phyloP scores from a whole-genome alignment of 37 sponge, comb jelly and placozoan genomes.

The Cliona cf. orientalis region DNA sequence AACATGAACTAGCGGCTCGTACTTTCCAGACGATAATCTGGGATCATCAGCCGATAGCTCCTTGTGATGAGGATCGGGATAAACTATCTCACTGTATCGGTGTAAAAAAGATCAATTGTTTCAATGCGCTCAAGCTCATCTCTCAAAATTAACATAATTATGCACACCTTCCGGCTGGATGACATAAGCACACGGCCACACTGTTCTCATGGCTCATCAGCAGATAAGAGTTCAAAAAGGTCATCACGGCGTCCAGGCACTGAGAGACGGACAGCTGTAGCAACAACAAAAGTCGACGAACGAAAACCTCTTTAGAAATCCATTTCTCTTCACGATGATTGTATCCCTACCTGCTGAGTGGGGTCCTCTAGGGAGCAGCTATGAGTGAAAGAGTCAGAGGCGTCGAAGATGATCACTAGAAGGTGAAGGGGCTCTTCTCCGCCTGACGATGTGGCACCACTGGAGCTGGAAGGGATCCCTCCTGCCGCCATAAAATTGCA shows the following conservation, averaged over 20 bases:
- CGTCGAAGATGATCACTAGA: slow-evolving; percentile 42
- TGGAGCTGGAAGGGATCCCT: too few species aligned
- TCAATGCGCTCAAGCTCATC: neutral
- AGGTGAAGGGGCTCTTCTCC: slow-evolving; percentile 14
- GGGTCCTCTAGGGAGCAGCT: slow-evolving; percentile 17
- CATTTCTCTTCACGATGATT: neutral
- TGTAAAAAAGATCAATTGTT: neutral
- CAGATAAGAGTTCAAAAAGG: slow-evolving; percentile 75
- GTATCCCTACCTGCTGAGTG: slow-evolving; percentile 35
- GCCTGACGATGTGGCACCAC: too few species aligned
- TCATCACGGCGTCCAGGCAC: slow-evolving; percentile 58
- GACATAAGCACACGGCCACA: slow-evolving; percentile 69
- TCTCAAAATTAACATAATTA: neutral
- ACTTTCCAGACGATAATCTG: slow-evolving; percentile 49
- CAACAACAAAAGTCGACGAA: neutral
- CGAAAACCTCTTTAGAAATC: neutral
- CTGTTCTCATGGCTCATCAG: slow-evolving; percentile 54
- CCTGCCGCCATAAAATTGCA: too few species aligned
- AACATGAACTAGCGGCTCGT: slow-evolving; percentile 66
- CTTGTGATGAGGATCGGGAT: slow-evolving; percentile 12
- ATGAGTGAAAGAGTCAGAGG: slow-evolving; percentile 20
- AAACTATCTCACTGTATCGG: slow-evolving; percentile 43
- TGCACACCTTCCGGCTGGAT: slow-evolving; percentile 74
- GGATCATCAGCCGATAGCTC: slow-evolving; percentile 14
- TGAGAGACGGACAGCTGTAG: slow-evolving; percentile 48